These are phyloP conservation scores for Nebria salina DNA, from an alignment of 2,888 invertebrate genomes.

Conservation along the genomic window DNA sequence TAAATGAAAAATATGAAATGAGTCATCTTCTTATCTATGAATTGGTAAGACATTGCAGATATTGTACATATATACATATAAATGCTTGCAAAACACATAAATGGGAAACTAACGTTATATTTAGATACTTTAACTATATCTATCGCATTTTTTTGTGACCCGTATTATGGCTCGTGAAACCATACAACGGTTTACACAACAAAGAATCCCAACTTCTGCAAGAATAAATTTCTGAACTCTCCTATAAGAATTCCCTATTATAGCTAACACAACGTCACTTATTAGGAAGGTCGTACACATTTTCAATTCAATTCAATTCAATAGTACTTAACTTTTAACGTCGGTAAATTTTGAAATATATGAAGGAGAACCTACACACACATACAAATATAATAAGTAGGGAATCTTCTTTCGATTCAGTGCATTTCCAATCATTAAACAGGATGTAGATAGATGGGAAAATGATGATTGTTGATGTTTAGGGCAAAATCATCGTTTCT, in stretches of 20 bases:
- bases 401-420: slow-evolving; percentile 50
- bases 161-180: slow-evolving; percentile 23
- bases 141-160: slow-evolving; percentile 7
- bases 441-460: slow-evolving; percentile 54
- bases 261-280: neutral
- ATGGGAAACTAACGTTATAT: too few species aligned
- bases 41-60: too few species aligned
- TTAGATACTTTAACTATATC: neutral
- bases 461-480: slow-evolving; percentile 21
- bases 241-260: slow-evolving; percentile 27
- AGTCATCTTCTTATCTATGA: too few species aligned
- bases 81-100: too few species aligned
- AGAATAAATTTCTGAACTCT: slow-evolving; percentile 11
- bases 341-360: slow-evolving; percentile 38
- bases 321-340: slow-evolving; percentile 50
- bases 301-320: slow-evolving; percentile 29
- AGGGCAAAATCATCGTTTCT: slow-evolving; percentile 18
- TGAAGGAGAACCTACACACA: neutral
- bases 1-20: too few species aligned
- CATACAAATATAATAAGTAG: slow-evolving; percentile 31
- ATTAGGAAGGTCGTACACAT: slow-evolving; percentile 26
- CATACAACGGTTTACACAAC: slow-evolving; percentile 20
- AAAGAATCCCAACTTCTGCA: slow-evolving; percentile 44
- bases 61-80: too few species aligned
- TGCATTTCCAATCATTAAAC: slow-evolving; percentile 58